Conservation (phyloP, 2,888 invertebrate species). For the Lasioglossum leucozonium region DNA sequence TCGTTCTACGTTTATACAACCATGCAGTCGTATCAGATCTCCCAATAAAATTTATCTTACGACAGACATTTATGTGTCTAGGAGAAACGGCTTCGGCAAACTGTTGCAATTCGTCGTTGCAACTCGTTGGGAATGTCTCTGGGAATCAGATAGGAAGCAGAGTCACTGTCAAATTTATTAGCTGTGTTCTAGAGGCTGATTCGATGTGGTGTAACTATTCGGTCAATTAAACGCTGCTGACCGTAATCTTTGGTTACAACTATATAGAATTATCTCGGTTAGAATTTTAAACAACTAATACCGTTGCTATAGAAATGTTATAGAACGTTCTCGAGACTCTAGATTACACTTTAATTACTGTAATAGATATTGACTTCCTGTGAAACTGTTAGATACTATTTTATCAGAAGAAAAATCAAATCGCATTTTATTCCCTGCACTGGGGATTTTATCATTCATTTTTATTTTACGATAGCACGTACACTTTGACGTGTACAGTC, state of each 20-base stretch:
- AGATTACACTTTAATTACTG: background rate
- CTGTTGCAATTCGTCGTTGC: background rate
- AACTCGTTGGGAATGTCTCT: background rate
- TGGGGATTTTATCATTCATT: background rate
- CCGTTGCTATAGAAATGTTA: background rate
- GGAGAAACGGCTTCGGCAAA: background rate
- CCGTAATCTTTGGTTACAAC: background rate
- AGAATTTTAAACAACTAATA: background rate
- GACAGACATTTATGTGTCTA: background rate
- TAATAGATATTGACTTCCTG: background rate
- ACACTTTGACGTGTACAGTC: background rate
- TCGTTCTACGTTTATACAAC: background rate
- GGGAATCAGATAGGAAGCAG: background rate
- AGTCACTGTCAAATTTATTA: background rate
- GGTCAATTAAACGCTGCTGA: background rate
- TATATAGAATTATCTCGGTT: background rate
- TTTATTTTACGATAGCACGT: background rate
- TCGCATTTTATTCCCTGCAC: background rate
- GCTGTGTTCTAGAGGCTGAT: background rate
- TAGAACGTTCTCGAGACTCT: background rate
- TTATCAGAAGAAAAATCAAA: background rate
- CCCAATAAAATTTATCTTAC: slow-evolving; percentile 4
- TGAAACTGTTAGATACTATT: background rate
- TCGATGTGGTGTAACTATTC: background rate
- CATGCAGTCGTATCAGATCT: background rate